phyloP scores from a whole-genome alignment of 2,113 vertebrate genomes.

The Blennius ocellaris region DNA sequence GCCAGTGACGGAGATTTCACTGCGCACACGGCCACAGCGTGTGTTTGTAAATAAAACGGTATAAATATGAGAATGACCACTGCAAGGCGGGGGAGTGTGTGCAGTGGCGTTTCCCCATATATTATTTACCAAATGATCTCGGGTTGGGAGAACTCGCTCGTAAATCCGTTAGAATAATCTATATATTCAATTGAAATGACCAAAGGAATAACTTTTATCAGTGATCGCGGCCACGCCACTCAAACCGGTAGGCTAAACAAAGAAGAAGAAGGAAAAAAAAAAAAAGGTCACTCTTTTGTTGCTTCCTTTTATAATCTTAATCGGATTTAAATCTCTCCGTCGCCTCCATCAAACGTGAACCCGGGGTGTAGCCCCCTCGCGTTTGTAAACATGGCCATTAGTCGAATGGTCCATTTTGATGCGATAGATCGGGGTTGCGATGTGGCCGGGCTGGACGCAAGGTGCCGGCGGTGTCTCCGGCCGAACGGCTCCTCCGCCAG shows the following conservation, averaged over 20 bases:
- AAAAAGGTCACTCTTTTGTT: conserved; percentile 73
- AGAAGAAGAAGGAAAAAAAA: too few relatives aligned
- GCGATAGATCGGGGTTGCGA: conserved; percentile 16
- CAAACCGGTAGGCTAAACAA: conserved; percentile 69
- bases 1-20: conserved; percentile 50
- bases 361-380: conserved; percentile 28
- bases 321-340: conserved; percentile 75
- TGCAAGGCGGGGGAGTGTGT: neutral
- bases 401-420: conserved; percentile 27
- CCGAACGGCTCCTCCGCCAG: conserved; percentile 45
- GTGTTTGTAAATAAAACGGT: conserved; percentile 29
- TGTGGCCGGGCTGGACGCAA: conserved; percentile 49
- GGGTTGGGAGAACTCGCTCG: neutral
- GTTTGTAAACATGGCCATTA: conserved; percentile 17
- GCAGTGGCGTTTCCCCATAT: neutral
- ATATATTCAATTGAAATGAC: conserved; percentile 10
- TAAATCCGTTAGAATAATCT: conserved; percentile 7
- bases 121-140: neutral
- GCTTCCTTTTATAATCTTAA: conserved; percentile 73
- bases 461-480: conserved; percentile 45
- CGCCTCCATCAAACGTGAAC: conserved; percentile 30
- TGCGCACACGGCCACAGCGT: conserved; percentile 41
- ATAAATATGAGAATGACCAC: neutral
- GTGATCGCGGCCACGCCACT: conserved; percentile 34
- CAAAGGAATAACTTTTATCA: conserved; percentile 45